A percentile compares a stretch with the other conserved stretches of the same genome.
phyloP scores from a whole-genome alignment of 2,797 vertebrate species.

The Rhynchotus rufescens region DNA sequence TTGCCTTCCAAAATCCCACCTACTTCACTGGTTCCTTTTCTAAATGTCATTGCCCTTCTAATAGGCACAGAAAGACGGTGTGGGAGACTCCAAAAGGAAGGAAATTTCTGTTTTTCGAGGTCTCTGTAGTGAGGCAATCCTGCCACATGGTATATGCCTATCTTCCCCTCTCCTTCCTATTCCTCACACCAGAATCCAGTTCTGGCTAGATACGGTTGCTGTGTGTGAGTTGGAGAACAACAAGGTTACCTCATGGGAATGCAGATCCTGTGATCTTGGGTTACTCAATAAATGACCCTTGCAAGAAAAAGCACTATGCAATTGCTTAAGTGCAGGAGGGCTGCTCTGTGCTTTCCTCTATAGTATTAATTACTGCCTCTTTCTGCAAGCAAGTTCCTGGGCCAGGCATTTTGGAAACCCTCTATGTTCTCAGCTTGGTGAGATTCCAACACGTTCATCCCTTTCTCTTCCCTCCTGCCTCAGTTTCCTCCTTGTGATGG shows the following conservation, averaged over 20 bases:
- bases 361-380: background rate
- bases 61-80: background rate
- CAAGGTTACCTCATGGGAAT: background rate
- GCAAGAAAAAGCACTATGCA: accelerated
- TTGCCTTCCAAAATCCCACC: background rate
- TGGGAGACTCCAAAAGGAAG: accelerated
- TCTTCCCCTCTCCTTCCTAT: background rate
- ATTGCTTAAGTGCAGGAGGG: background rate
- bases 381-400: accelerated
- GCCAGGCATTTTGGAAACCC: background rate
- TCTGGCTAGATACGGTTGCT: background rate
- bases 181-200: accelerated
- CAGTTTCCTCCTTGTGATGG: constrained; percentile 91
- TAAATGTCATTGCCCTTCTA: accelerated
- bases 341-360: background rate
- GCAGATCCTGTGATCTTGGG: background rate
- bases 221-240: background rate
- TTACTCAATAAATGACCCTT: background rate
- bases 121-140: too few relatives aligned
- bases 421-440: background rate
- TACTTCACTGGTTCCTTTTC: background rate
- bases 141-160: accelerated
- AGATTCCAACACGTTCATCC: background rate
- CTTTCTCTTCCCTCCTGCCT: background rate
- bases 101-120: background rate